phyloP scores from a whole-genome alignment of 2,888 invertebrate genomes.

The Nudaria mundana region DNA sequence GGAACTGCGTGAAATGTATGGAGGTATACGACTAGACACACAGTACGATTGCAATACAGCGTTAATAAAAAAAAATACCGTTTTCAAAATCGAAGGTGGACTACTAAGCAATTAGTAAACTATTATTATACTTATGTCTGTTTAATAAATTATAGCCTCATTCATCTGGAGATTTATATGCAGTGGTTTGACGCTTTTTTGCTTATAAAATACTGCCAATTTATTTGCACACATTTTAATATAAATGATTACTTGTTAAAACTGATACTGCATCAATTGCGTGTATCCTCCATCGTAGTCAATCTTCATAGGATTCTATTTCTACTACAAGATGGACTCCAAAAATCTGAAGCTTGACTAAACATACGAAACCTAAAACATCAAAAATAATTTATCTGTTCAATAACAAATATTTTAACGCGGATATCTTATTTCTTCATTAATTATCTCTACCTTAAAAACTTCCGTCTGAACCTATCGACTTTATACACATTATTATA shows the following conservation, averaged over 20 bases:
- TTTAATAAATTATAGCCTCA: no score
- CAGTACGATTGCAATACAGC: no score
- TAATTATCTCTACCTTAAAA: constrained; percentile 66
- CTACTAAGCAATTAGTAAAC: no score
- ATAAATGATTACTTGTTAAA: neutral
- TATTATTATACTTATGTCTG: no score
- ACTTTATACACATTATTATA: constrained; percentile 41
- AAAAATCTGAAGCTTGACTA: constrained; percentile 38
- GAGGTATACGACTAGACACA: no score
- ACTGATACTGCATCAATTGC: neutral
- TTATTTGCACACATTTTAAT: no score
- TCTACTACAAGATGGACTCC: constrained; percentile 35
- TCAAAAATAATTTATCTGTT: constrained; percentile 56
- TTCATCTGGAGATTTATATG: no score
- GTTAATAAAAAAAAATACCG: no score
- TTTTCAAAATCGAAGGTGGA: no score
- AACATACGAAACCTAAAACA: constrained; percentile 49
- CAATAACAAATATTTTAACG: constrained; percentile 50
- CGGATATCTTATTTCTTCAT: constrained; percentile 57
- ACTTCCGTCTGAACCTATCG: constrained; percentile 44
- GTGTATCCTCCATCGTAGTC: neutral
- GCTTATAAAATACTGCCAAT: neutral
- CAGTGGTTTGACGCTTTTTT: no score
- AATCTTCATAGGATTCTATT: constrained; percentile 2
- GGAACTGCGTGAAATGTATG: no score